Conservation (phyloP, 2,113 vertebrate genomes). For the Crypturellus undulatus region DNA sequence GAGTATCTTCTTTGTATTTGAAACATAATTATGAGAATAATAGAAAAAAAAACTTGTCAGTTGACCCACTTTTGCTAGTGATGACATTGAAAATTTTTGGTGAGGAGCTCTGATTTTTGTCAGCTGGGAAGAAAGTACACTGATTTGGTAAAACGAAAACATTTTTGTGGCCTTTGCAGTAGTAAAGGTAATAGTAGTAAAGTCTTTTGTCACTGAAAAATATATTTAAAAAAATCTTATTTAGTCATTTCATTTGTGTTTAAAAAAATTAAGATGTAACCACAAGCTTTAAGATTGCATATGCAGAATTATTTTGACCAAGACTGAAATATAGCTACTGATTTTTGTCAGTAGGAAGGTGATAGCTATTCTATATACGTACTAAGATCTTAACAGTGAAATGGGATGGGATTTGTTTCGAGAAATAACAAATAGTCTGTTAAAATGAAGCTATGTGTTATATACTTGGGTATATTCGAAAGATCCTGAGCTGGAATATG, state of each 20-base stretch:
- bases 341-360: accelerated
- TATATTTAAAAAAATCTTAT: background rate
- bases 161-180: background rate
- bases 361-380: background rate
- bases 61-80: background rate
- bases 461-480: background rate
- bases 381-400: background rate
- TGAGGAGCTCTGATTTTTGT: background rate
- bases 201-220: background rate
- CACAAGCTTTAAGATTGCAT: background rate
- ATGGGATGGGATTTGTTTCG: too few species aligned
- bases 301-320: background rate
- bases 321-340: background rate
- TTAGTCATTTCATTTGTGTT: background rate
- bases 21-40: background rate
- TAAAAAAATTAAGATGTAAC: background rate
- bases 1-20: background rate
- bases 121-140: background rate
- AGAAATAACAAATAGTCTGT: background rate
- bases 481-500: background rate
- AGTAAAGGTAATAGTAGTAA: background rate
- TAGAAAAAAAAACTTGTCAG: background rate
- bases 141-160: background rate
- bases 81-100: background rate
- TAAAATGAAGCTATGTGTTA: background rate